Conservation (phyloP, 2,888 invertebrate genomes). For the Frankliniella intonsa region DNA sequence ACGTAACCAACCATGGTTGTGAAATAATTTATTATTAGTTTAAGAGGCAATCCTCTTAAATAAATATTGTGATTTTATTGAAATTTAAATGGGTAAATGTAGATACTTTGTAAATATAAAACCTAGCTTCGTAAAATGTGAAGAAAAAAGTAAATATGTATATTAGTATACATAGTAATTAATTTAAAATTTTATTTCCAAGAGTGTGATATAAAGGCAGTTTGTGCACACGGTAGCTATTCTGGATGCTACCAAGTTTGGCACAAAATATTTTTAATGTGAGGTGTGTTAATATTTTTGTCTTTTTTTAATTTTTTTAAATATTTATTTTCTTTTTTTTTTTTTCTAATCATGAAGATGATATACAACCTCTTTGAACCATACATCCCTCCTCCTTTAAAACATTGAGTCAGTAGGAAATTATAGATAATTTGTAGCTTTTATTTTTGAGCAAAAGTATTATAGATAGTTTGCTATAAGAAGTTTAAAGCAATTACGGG, state of each 20-base stretch:
- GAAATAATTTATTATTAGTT: conserved; percentile 9
- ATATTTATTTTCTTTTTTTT: not conserved
- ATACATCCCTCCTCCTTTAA: not conserved
- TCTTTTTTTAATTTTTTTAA: not conserved
- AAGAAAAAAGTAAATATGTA: not conserved
- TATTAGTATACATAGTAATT: not conserved
- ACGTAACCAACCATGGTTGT: not conserved
- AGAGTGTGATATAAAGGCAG: conserved; percentile 1
- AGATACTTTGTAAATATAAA: conserved; percentile 3
- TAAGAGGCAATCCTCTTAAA: conserved; percentile 3
- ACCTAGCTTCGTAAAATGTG: not conserved
- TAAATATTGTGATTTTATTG: conserved; percentile 9
- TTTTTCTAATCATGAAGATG: not conserved
- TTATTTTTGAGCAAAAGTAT: not conserved
- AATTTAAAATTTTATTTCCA: conserved; percentile 12
- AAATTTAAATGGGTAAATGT: conserved; percentile 16
- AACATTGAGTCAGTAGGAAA: not conserved
- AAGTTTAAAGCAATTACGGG: not conserved
- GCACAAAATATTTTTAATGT: not conserved
- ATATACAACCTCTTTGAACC: conserved; percentile 7
- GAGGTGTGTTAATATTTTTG: not conserved
- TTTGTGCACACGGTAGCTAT: not conserved
- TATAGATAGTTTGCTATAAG: not conserved
- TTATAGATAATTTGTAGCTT: not conserved
- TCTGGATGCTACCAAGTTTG: not conserved